Evolutionary conservation across 1,140 invertebrate genomes (phyloP).

Genomic region (Drosophila baimaii): DNA sequence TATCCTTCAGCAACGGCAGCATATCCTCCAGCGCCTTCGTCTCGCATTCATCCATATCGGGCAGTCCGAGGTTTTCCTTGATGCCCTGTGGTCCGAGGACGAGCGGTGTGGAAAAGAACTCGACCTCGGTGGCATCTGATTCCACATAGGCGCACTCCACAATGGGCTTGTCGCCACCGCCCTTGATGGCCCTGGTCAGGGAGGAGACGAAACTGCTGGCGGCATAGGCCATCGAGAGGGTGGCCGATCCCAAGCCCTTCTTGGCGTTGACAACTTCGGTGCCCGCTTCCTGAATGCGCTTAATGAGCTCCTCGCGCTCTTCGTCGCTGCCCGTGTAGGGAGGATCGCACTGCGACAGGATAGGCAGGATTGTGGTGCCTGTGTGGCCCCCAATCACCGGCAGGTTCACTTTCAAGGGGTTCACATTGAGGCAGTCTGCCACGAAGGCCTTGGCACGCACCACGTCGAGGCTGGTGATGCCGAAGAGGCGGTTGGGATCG

Average conservation of each 20-base stretch:
- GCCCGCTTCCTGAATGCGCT: conserved; percentile 96
- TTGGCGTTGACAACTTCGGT: conserved; percentile 99
- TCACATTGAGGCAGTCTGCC: conserved; percentile 90
- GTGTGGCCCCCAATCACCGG: conserved; percentile 99
- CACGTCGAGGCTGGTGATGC: conserved; percentile 97
- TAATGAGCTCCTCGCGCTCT: conserved; percentile 90
- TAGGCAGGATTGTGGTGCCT: conserved; percentile 97
- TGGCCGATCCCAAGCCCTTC: conserved; percentile 97
- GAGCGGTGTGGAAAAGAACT: conserved; percentile 97
- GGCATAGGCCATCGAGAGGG: conserved; percentile 98
- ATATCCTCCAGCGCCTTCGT: conserved; percentile 91
- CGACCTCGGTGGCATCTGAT: conserved; percentile 93
- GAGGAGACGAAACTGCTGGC: conserved; percentile 94
- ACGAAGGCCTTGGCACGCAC: conserved; percentile 98
- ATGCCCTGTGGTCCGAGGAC: conserved; percentile 95
- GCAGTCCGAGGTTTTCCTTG: conserved; percentile 95
- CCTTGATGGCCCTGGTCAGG: conserved; percentile 91
- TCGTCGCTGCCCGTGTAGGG: conserved; percentile 88
- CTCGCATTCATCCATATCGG: conserved; percentile 93
- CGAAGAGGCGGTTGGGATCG: conserved; percentile 95
- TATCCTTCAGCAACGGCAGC: conserved; percentile 94
- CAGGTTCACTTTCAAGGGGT: conserved; percentile 91
- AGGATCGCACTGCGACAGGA: conserved; percentile 96
- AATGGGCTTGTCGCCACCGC: conserved; percentile 89
- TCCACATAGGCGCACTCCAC: conserved; percentile 96